Evolutionary conservation across 2,113 vertebrate genomes (phyloP), one percentile per base, ranked within the genome.

Genomic region (Nothobranchius furzeri): DNA sequence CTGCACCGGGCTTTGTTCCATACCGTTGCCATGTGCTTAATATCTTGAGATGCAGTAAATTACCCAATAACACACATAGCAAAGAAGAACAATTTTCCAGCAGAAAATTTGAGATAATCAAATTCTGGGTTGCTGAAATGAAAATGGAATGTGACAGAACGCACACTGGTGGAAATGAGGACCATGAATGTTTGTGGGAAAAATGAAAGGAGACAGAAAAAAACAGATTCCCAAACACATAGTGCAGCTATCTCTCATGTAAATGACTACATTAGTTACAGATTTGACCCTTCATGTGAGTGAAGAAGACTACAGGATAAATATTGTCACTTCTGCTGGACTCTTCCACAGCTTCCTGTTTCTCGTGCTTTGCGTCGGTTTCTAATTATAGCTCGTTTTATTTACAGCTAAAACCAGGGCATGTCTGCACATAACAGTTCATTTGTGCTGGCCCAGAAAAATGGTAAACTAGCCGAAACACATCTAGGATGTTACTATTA

Each of bases 381-480:
- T 65, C 57, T 71, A 82, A 85, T 63, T 36, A 75, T 70, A 79
- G 54, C 36, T 36, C 9, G 25, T 70, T 79, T 74, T 69, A 81
- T 76, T 77, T 77, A 76, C 70, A 74, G 48, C 67, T 64, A 54
- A 64, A 85, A 81, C 63, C 71, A 76, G 70, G 66, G 56, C 83
- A 80, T 52, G 66, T 24, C 50, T 62, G 68, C 61, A 65, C 62
- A 60, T 56, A 74, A 79, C 77, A 75, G 62, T 77, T 71, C 40
- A 64, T 79, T 79, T 79, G 73, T 77, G 67, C 78, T 63, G 64
- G 52, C 74, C 77, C 72, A 77, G 84, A 83, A 82, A 35, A 10
- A 40, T n/a, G 43, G 43, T 49, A 25, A 67, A 56, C 50, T 60
- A 49, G 57, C 55, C 42, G 53, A 60, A 17, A 65, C 46, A 60